Percentiles rank a stretch among this genome's conserved stretches.
phyloP scores from a whole-genome alignment of 2,797 vertebrate species.

The Sylvilagus floridanus region DNA sequence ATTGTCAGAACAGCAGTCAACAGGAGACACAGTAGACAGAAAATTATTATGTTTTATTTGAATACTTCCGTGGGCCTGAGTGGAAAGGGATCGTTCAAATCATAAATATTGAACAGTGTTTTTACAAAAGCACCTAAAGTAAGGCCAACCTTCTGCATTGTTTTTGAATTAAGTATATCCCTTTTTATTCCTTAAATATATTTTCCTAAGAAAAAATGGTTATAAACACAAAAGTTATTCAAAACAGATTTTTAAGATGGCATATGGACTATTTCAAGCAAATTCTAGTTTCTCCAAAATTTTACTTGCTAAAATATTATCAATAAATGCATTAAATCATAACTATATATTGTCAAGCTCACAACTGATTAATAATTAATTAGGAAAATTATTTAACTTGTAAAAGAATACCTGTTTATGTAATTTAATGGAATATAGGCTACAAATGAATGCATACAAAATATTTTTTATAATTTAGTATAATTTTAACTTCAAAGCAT shows the following conservation, averaged over 20 bases:
- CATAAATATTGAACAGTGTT: neutral
- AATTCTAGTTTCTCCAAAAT: neutral
- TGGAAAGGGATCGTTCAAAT: neutral
- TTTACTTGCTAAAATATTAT: neutral
- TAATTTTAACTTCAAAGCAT: neutral
- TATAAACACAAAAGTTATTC: neutral
- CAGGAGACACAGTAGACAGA: neutral
- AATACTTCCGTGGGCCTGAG: neutral
- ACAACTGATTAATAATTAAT: neutral
- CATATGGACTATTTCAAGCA: neutral
- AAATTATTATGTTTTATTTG: neutral
- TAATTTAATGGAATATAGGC: neutral
- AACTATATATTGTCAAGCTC: neutral
- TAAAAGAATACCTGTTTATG: neutral
- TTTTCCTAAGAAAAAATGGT: neutral
- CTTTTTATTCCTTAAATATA: neutral
- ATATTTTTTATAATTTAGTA: neutral
- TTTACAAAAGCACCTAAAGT: neutral
- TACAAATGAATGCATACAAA: neutral
- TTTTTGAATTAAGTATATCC: neutral
- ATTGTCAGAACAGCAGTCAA: neutral
- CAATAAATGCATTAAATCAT: neutral
- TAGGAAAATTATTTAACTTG: neutral
- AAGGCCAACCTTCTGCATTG: neutral
- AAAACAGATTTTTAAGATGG: neutral